phyloP scores from a whole-genome alignment of 2,113 vertebrate species.

The Oncorhynchus clarkii region DNA sequence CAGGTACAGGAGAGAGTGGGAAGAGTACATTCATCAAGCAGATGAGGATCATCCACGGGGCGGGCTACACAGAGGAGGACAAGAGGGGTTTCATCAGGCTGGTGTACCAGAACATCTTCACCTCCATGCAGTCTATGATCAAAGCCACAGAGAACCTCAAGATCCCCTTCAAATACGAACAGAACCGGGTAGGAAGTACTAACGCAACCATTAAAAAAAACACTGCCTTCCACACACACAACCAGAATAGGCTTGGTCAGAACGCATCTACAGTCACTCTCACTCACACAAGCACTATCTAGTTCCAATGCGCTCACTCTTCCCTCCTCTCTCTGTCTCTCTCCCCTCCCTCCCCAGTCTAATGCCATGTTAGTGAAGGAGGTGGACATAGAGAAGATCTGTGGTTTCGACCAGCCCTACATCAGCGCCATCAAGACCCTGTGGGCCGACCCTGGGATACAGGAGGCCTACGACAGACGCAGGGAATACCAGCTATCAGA shows the following conservation, averaged over 20 bases:
- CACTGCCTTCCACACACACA: background rate
- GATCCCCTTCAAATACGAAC: slow-evolving; percentile 77
- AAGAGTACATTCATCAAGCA: slow-evolving; percentile 95
- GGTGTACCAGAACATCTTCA: slow-evolving; percentile 87
- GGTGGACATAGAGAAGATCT: slow-evolving; percentile 85
- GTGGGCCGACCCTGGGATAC: slow-evolving; percentile 82
- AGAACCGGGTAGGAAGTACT: slow-evolving; percentile 76
- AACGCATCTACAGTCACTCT: background rate
- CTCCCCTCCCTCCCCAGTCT: slow-evolving; percentile 59
- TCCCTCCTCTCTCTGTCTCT: background rate
- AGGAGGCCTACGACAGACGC: slow-evolving; percentile 83
- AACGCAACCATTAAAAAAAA: background rate
- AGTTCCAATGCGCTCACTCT: background rate
- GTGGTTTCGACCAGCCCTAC: slow-evolving; percentile 66
- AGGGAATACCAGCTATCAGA: slow-evolving; percentile 88
- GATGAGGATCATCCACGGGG: slow-evolving; percentile 90
- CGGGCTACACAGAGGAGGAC: slow-evolving; percentile 86
- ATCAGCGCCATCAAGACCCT: slow-evolving; percentile 74
- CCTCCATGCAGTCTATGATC: slow-evolving; percentile 83
- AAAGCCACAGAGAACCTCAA: slow-evolving; percentile 82
- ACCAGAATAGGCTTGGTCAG: background rate
- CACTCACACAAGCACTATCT: background rate
- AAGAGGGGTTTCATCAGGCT: slow-evolving; percentile 81
- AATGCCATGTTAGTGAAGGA: slow-evolving; percentile 81
- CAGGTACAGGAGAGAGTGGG: slow-evolving; percentile 88